Evolutionary conservation across 2,797 vertebrate genomes (phyloP), one percentile per base, ranked within the genome.

Genomic region (Rhynchonycteris naso): DNA sequence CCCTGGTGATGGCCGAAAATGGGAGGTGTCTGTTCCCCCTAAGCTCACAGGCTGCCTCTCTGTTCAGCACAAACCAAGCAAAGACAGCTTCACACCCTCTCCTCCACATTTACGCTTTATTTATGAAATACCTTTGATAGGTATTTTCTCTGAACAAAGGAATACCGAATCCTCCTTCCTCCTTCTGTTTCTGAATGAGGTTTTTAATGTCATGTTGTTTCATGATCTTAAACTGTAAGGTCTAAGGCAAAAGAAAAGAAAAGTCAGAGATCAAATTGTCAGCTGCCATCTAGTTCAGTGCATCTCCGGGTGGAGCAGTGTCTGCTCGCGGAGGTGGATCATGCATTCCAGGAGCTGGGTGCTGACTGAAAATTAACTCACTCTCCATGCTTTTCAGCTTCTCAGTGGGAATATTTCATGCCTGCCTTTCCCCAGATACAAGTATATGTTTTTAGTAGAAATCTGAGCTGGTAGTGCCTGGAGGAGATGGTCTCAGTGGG

Each of bases 181-280:
- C 22, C 38, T 76, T 93, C 56, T 18, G 28, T 84, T 90, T 86
- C 75, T 69, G 52, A 91, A 65, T 81, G 71, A 96, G 58, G 58
- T 75, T 92, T 96, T 96, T 84, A 91, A 93, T 90, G 59, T 80
- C 4, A 0, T 54, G 16, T 92, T 86, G 76, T 92, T 95, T 96
- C 81, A 65, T 33, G 78, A 69, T 69, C 89, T 94, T 93, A 86
- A 93, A 92, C 90, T 75, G 16, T 78, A 72, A 85, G 87, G 59
- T 86, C 95, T 94, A 26, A 78, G 63, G 82, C 56, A 88, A 90
- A 90, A 75, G 43, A 8, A 69, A 38, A 59, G 61, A 69, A 76
- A 65, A 84, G 15, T 30, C n/a, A 6, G 43, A 80, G 74, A 75
- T 90, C 65, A 13, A 56, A 30, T 82, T 91, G 93, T 94, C 74